Base-by-base conservation (phyloP, 2,113 vertebrate genomes). In the Columba livia region DNA sequence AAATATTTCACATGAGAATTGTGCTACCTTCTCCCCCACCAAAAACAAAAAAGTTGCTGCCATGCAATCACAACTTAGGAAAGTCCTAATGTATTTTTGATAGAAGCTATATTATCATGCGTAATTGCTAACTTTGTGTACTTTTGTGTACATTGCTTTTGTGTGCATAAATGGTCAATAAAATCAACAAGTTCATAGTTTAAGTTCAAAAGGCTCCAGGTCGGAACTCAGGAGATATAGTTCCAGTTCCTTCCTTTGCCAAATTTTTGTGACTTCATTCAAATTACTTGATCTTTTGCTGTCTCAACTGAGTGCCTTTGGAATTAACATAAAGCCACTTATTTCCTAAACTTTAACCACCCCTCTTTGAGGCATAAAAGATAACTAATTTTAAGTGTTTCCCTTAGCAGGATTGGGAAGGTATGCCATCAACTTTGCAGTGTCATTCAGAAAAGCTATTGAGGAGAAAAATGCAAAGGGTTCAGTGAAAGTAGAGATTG, bases 71-170 rank as follows among this genome's bases (percentile, higher is more conserved):
- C 31, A 51, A 31, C 9, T 40, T 25, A 18, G 24, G 4, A 4
- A 44, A 79, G 11, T 48, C 19, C 36, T 38, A 12, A 32, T 44
- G 2, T 11, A 3, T 73, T 90, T 84, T 18, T 79, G 14, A 26
- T 13, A 42, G 40, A 71, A 72, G 48, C 11, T 47, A 8, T 2
- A 2, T 40, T 60, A 14, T 40, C 6, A 5, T 12, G 38, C 13
- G 1, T 38, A 5, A 58, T 51, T 69, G 64, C 50, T 34, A 16
- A 53, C 12, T 82, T 29, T 0, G 0, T 1, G 2, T 61, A 2
- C 34, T 51, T 67, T 14, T 28, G 38, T 60, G 6, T 32, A 12
- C 10, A 1, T 29, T 90, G 38, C 19, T 10, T 65, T 65, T 82
- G 20, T 56, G 48, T 62, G 20, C 61, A 53, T 48, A 77, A 69